These are phyloP conservation scores for Myopa testacea DNA, from an alignment of 2,888 invertebrate genomes.

Conservation along the genomic window DNA sequence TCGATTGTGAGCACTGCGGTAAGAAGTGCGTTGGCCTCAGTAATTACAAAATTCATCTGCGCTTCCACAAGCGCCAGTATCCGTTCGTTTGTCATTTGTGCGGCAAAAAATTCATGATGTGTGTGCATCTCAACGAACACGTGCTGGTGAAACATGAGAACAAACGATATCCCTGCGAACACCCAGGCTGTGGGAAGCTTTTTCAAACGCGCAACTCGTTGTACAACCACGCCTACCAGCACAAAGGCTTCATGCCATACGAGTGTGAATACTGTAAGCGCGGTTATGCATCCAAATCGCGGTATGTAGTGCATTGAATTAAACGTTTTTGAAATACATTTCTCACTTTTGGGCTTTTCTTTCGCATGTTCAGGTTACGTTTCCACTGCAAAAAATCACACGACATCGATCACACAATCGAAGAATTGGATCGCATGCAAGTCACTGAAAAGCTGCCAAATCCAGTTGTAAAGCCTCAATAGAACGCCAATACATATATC, in stretches of 20 bases:
- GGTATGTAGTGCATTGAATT: slow-evolving; percentile 38
- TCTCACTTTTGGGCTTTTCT: not conserved
- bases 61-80: slow-evolving; percentile 51
- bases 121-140: slow-evolving; percentile 47
- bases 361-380: slow-evolving; percentile 45
- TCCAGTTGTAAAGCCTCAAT: slow-evolving; percentile 27
- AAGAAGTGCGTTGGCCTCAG: slow-evolving; percentile 47
- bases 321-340: not conserved
- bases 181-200: slow-evolving; percentile 45
- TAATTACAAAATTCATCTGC: slow-evolving; percentile 50
- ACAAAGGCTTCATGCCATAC: slow-evolving; percentile 48
- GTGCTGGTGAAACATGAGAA: slow-evolving; percentile 50
- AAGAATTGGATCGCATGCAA: slow-evolving; percentile 48
- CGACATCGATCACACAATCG: slow-evolving; percentile 40
- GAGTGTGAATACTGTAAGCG: slow-evolving; percentile 48
- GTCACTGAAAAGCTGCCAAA: slow-evolving; percentile 41
- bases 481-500: not conserved
- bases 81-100: slow-evolving; percentile 49
- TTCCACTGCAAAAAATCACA: slow-evolving; percentile 47
- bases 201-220: slow-evolving; percentile 49
- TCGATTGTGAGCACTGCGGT: slow-evolving; percentile 48
- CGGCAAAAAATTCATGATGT: slow-evolving; percentile 49
- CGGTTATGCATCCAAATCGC: slow-evolving; percentile 44
- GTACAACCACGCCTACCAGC: slow-evolving; percentile 48
- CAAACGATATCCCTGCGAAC: slow-evolving; percentile 48